Percentiles rank a stretch among this genome's conserved stretches.
phyloP scores from a whole-genome alignment of 2,797 vertebrate species.

The Tragopan temminckii region DNA sequence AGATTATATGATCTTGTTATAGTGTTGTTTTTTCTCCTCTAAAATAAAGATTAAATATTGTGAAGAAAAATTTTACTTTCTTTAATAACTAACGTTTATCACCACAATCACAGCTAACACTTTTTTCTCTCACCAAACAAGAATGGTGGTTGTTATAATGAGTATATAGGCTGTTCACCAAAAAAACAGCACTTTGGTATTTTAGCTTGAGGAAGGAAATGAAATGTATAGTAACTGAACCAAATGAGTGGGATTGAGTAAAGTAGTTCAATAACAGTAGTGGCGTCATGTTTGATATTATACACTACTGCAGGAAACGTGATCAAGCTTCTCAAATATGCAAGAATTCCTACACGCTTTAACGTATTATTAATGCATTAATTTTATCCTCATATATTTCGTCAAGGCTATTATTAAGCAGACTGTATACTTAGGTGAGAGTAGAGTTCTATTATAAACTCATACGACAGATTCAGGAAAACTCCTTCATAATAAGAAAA shows the following conservation, averaged over 20 bases:
- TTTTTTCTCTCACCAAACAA: not conserved
- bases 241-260: not conserved
- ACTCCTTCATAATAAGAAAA: not conserved
- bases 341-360: not conserved
- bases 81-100: not conserved
- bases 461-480: not conserved
- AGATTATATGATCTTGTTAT: no score
- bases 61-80: not conserved
- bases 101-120: not conserved
- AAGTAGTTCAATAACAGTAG: not conserved
- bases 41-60: not conserved
- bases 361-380: not conserved
- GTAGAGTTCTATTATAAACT: not conserved
- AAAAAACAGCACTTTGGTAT: not conserved
- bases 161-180: not conserved
- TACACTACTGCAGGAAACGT: not conserved
- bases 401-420: not conserved
- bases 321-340: not conserved
- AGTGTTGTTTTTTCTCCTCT: fast-evolving
- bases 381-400: not conserved
- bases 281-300: not conserved
- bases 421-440: not conserved
- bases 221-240: not conserved
- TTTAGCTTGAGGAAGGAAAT: not conserved
- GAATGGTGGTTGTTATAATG: not conserved